Evolutionary conservation across 2,888 invertebrate genomes (phyloP).

Genomic region (Phortica magna): DNA sequence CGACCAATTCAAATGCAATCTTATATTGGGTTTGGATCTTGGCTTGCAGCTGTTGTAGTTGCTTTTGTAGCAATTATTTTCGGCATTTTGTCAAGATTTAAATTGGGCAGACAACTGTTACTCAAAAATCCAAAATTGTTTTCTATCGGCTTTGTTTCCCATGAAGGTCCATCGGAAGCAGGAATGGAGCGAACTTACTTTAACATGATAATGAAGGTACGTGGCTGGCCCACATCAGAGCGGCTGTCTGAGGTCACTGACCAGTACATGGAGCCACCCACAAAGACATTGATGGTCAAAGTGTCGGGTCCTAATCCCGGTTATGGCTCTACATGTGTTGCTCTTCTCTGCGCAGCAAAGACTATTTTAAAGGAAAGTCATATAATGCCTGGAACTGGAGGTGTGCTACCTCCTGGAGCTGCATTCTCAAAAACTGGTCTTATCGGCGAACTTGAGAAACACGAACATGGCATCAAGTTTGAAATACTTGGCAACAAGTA

Average conservation of each 20-base stretch:
- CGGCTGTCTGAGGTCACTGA: constrained; percentile 80
- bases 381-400: constrained; percentile 90
- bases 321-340: constrained; percentile 90
- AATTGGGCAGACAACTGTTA: constrained; percentile 82
- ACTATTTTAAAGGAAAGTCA: constrained; percentile 86
- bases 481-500: constrained; percentile 80
- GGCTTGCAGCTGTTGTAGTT: constrained; percentile 79
- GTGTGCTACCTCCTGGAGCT: constrained; percentile 90
- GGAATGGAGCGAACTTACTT: constrained; percentile 82
- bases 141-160: constrained; percentile 84
- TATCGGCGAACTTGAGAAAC: constrained; percentile 84
- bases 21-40: constrained; percentile 83
- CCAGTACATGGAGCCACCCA: constrained; percentile 80
- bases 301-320: constrained; percentile 81
- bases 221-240: constrained; percentile 86
- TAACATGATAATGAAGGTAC: constrained; percentile 84
- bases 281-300: constrained; percentile 83
- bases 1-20: constrained; percentile 89
- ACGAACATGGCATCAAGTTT: constrained; percentile 84
- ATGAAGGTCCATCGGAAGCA: constrained; percentile 83
- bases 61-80: constrained; percentile 82
- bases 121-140: constrained; percentile 85
- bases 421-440: constrained; percentile 91
- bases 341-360: constrained; percentile 85
- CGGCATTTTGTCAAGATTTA: constrained; percentile 81